Percentiles rank a stretch among this genome's conserved stretches.
These are phyloP conservation scores for Parelbella ahira DNA, from an alignment of 2,888 invertebrate species.

Conservation along the genomic window DNA sequence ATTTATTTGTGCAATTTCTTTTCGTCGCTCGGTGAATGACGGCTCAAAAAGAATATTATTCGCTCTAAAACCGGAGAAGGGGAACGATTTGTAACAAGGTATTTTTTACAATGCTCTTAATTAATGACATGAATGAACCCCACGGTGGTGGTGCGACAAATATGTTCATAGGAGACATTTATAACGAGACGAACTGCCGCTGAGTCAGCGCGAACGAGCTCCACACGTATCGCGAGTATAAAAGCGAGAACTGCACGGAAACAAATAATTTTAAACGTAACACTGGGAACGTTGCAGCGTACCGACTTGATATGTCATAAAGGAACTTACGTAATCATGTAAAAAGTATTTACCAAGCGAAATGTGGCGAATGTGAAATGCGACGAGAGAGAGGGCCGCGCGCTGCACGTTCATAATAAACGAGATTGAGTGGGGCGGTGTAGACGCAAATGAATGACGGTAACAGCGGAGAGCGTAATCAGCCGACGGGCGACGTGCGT, in stretches of 20 bases:
- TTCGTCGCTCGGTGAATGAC: constrained; percentile 48
- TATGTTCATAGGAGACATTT: constrained; percentile 15
- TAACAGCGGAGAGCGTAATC: constrained; percentile 66
- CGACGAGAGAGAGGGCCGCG: constrained; percentile 46
- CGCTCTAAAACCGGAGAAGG: constrained; percentile 38
- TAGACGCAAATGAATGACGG: constrained; percentile 74
- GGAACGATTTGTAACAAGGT: constrained; percentile 44
- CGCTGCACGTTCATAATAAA: constrained; percentile 72
- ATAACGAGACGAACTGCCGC: constrained; percentile 11
- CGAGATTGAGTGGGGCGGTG: constrained; percentile 73
- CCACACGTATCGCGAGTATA: constrained; percentile 6
- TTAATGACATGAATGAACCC: constrained; percentile 35
- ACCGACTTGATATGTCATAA: constrained; percentile 30
- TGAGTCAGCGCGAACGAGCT: constrained; percentile 16
- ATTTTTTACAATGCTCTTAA: constrained; percentile 44
- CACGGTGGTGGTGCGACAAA: constrained; percentile 21
- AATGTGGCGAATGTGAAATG: constrained; percentile 67
- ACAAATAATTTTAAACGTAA: constrained; percentile 6
- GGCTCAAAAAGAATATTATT: constrained; percentile 45
- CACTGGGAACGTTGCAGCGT: constrained; percentile 5
- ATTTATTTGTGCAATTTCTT: constrained; percentile 62
- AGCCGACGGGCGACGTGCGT: constrained; percentile 62
- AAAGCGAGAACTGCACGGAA: constrained; percentile 11
- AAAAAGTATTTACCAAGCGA: constrained; percentile 55
- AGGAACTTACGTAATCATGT: constrained; percentile 52